Percentiles rank a stretch among this genome's conserved stretches.
These are phyloP conservation scores for Acridotheres tristis DNA, from an alignment of 2,797 vertebrate species.

Conservation along the genomic window DNA sequence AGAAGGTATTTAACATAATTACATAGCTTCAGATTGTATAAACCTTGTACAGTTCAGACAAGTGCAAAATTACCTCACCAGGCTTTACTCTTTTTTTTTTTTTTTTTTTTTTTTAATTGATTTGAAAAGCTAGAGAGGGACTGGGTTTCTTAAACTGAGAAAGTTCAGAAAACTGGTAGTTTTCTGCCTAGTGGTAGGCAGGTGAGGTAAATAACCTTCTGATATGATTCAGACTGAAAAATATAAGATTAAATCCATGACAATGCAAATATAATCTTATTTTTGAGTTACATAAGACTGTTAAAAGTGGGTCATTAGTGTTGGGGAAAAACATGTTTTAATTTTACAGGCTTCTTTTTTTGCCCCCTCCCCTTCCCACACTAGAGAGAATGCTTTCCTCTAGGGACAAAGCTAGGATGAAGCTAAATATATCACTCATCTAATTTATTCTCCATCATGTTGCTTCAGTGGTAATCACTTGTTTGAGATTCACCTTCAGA, in stretches of 20 bases:
- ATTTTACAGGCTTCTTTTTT: not conserved
- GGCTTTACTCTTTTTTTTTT: not conserved
- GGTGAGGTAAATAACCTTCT: not conserved
- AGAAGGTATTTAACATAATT: not conserved
- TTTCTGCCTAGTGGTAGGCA: not conserved
- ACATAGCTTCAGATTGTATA: not conserved
- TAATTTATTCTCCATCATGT: constrained; percentile 26
- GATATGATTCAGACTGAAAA: not conserved
- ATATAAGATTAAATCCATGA: not conserved
- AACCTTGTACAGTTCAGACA: not conserved
- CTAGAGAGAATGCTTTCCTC: not conserved
- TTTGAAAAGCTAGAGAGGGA: not conserved
- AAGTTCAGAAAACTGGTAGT: not conserved
- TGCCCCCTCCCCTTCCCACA: not conserved
- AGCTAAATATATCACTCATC: constrained; percentile 48
- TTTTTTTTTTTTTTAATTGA: not conserved
- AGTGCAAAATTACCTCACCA: not conserved
- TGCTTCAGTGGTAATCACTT: constrained; percentile 27
- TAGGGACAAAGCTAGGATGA: not conserved
- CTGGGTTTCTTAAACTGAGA: not conserved
- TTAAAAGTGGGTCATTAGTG: constrained; percentile 30
- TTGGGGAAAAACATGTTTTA: not conserved
- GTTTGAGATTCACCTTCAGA: constrained; percentile 34
- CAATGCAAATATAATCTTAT: constrained; percentile 25
- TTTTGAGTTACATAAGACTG: constrained; percentile 21